These are phyloP conservation scores for Lepilemur ruficaudatus DNA, from an alignment of 2,797 vertebrate genomes.

Conservation along the genomic window DNA sequence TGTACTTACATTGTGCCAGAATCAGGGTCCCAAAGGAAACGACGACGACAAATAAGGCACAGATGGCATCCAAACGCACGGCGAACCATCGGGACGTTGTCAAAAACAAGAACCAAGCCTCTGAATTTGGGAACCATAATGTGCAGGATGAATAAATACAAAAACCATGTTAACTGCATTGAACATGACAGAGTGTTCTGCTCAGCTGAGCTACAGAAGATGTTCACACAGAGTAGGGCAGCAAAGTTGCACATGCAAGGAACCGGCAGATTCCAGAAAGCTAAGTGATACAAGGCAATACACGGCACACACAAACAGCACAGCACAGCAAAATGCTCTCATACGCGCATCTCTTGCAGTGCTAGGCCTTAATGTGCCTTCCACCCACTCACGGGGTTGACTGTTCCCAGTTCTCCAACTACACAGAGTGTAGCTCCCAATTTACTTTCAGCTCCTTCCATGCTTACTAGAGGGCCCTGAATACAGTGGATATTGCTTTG, in stretches of 20 bases:
- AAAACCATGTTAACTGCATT: background rate
- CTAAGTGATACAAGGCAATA: background rate
- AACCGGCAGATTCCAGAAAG: background rate
- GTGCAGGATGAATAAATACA: background rate
- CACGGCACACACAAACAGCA: rapidly evolving
- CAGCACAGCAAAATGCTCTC: background rate
- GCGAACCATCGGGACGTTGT: conserved; percentile 96
- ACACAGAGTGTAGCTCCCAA: too few species aligned
- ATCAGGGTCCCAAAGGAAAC: conserved; percentile 92
- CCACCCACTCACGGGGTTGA: rapidly evolving
- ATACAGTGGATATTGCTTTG: background rate
- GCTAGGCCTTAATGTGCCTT: background rate
- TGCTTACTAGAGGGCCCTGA: background rate
- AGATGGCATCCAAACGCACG: conserved; percentile 95
- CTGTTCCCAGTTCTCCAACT: background rate
- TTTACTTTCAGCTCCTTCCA: background rate
- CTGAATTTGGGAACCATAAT: conserved; percentile 79
- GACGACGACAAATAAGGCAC: conserved; percentile 92
- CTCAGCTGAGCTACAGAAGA: background rate
- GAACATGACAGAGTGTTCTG: background rate
- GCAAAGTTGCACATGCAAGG: background rate
- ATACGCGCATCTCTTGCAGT: rapidly evolving
- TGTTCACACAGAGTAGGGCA: background rate
- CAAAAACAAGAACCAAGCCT: conserved; percentile 96
- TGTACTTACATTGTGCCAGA: conserved; percentile 90